phyloP scores from a whole-genome alignment of 2,113 vertebrate species.

The Crotalus viridis region DNA sequence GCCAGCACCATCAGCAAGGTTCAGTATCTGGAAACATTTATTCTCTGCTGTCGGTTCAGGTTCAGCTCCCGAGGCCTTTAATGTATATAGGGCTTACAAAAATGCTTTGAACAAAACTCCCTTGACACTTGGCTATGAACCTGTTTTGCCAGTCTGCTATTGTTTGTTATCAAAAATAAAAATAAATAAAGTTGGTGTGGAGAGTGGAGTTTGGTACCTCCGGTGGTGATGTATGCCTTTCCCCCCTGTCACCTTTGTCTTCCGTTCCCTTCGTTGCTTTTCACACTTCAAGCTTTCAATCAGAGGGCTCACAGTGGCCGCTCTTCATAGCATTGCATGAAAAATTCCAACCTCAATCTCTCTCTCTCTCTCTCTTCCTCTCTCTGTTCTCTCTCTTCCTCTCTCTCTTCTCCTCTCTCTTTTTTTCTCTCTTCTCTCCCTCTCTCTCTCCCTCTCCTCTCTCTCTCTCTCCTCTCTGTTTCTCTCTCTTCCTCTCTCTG shows the following conservation, averaged over 20 bases:
- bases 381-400: too few species aligned
- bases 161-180: not conserved
- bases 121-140: too few species aligned
- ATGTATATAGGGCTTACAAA: not conserved
- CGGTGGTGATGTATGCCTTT: not conserved
- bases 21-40: constrained; percentile 5
- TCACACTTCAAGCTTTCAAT: not conserved
- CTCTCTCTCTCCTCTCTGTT: not conserved
- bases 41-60: not conserved
- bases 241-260: too few species aligned
- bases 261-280: not conserved
- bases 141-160: not conserved
- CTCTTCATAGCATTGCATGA: constrained; percentile 48
- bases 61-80: constrained; percentile 2
- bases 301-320: constrained; percentile 21
- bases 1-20: constrained; percentile 9
- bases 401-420: constrained; percentile 25
- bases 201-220: not conserved
- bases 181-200: not conserved
- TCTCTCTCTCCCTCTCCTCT: not conserved
- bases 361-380: not conserved
- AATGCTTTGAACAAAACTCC: not conserved
- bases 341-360: constrained; percentile 44
- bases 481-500: constrained; percentile 8
- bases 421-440: constrained; percentile 3